These are phyloP conservation scores for Epirrhoe alternata DNA, from an alignment of 2,888 invertebrate genomes.

Conservation along the genomic window DNA sequence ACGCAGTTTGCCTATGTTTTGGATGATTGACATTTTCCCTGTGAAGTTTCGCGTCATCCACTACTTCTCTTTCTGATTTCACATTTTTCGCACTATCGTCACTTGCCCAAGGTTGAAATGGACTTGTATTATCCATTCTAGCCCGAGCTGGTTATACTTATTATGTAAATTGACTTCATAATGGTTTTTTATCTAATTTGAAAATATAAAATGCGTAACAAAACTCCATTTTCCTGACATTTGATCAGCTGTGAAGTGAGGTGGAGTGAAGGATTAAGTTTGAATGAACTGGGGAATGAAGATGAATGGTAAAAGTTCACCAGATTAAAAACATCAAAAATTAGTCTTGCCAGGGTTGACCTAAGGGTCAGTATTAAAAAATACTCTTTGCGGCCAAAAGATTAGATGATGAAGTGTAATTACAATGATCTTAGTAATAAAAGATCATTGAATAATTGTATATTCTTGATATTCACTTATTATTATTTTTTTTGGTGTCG, in stretches of 20 bases:
- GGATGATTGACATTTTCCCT: constrained; percentile 85
- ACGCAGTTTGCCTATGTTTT: constrained; percentile 85
- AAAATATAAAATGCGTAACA: constrained; percentile 80
- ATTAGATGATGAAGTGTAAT: no score
- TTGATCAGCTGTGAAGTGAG: constrained; percentile 84
- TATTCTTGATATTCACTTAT: no score
- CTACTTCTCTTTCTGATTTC: constrained; percentile 79
- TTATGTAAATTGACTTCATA: constrained; percentile 72
- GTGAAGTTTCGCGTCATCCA: constrained; percentile 85
- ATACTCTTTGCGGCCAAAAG: no score
- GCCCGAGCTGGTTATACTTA: constrained; percentile 65
- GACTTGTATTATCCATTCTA: constrained; percentile 82
- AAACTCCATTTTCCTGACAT: constrained; percentile 85
- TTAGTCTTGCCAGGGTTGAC: no score
- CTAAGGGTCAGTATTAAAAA: no score
- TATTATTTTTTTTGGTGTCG: no score
- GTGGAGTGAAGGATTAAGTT: constrained; percentile 19
- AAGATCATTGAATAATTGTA: no score
- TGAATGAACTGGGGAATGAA: no score
- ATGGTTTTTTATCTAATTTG: constrained; percentile 70
- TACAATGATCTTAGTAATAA: no score
- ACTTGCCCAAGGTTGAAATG: constrained; percentile 82
- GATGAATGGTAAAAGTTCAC: no score
- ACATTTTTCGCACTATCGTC: constrained; percentile 80
- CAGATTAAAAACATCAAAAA: no score